These are phyloP conservation scores for Nyctibius bracteatus DNA, from an alignment of 2,113 vertebrate species.

Conservation along the genomic window DNA sequence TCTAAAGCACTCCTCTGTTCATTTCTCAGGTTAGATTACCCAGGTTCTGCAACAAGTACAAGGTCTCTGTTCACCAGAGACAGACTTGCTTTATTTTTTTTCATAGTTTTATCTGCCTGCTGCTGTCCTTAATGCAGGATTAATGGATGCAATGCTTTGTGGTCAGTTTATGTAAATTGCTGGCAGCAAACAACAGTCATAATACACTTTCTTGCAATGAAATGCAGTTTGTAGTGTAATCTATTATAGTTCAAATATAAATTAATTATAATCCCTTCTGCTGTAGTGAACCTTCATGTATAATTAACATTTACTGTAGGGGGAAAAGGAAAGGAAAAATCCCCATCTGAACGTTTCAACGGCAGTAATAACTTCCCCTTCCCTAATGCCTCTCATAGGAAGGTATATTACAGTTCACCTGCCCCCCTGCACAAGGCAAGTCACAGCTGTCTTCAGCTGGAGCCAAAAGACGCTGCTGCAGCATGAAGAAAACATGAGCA, in stretches of 20 bases:
- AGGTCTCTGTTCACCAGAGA: neutral
- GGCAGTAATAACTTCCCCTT: neutral
- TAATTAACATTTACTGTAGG: conserved; percentile 64
- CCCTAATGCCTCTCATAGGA: neutral
- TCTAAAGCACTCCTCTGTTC: no score
- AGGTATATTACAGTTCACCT: neutral
- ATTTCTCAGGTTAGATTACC: neutral
- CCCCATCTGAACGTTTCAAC: neutral
- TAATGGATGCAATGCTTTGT: neutral
- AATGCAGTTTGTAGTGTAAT: conserved; percentile 66
- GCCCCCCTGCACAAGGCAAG: neutral
- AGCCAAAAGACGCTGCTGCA: neutral
- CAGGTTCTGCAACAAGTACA: neutral
- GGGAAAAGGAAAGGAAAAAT: neutral
- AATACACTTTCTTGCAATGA: conserved; percentile 55
- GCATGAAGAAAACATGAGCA: neutral
- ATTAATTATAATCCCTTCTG: conserved; percentile 77
- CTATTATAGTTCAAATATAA: conserved; percentile 69
- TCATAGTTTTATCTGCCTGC: neutral
- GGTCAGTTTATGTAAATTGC: conserved; percentile 22
- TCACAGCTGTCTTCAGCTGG: neutral
- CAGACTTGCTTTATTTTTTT: neutral
- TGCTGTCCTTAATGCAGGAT: conserved; percentile 3
- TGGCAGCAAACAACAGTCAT: conserved; percentile 30
- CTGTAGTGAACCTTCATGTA: conserved; percentile 65